Evolutionary conservation across 2,113 vertebrate genomes (phyloP).

Genomic region (Patagioenas fasciata): DNA sequence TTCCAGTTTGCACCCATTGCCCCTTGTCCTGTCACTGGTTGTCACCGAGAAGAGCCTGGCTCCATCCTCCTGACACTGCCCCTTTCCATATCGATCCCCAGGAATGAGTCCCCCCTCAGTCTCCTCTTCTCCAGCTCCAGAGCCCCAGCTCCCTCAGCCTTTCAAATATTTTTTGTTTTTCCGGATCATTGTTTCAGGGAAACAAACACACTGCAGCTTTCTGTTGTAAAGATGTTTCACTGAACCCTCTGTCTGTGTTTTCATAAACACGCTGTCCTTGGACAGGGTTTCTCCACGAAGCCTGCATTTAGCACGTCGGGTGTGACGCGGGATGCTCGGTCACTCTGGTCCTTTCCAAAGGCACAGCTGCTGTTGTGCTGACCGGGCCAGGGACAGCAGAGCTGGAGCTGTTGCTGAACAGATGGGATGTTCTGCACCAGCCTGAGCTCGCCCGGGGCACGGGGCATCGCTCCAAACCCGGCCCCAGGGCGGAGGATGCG

Average conservation of each 20-base stretch:
- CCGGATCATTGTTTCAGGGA: not conserved
- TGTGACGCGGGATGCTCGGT: not conserved
- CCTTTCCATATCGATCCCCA: too few relatives aligned
- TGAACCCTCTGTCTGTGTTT: not conserved
- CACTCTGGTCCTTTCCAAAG: not conserved
- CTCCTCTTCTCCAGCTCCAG: too few relatives aligned
- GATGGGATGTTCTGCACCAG: too few relatives aligned
- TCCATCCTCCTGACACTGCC: too few relatives aligned
- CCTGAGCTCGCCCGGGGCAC: too few relatives aligned
- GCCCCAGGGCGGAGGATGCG: not conserved
- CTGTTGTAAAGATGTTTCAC: not conserved
- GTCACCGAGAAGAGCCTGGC: too few relatives aligned
- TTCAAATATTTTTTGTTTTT: not conserved
- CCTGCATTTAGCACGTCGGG: fast-evolving
- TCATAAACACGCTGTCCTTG: not conserved
- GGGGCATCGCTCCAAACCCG: not conserved
- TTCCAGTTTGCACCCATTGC: too few relatives aligned
- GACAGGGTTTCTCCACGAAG: not conserved
- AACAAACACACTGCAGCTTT: not conserved
- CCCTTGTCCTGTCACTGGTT: too few relatives aligned
- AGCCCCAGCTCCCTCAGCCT: too few relatives aligned
- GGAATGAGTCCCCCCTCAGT: too few relatives aligned
- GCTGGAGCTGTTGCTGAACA: too few relatives aligned
- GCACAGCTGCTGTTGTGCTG: not conserved
- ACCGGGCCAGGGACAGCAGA: too few relatives aligned